Base-by-base conservation (phyloP, 2,113 vertebrate genomes). In the Syrmaticus mikado region DNA sequence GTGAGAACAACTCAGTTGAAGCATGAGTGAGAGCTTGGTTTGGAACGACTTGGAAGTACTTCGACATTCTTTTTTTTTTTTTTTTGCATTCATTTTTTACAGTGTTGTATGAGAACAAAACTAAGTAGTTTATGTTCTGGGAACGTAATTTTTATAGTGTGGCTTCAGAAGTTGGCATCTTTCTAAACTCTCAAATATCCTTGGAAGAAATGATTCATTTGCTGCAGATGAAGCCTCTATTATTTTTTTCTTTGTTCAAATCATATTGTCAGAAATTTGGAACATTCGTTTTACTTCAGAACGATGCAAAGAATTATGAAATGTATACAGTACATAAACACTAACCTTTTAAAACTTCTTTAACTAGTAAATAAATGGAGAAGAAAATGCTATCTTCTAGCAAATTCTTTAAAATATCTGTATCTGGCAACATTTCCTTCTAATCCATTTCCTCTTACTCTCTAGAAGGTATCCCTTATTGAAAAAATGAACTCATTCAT, bases 21-120 rank as follows among this genome's bases (percentile, higher is more conserved):
- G 25, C 19, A 50, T 24, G 65, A 81, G 64, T 36, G 30, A 89
- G 11, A 80, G 7, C 30, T 61, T 61, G 5, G 10, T 20, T 85
- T 83, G 25, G 28, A 84, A 45, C 28, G 43, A 15, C 21, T 17
- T 93, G 65, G 57, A 68, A 76, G 18, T 0, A 0, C 34, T 86
- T 22, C 57, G 66, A 84, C 20, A 11, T 48, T 75, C 21, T 7
- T 6, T 9, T 61, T 78, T 87, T 78, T 55, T 10, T 8, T 79
- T 13, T 78, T 55, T 10, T 8, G 10, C 43, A 24, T 91, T 92
- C 86, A 21, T 11, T 74, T 70, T 84, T 61, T 36, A 24, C 0
- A 0, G 8, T 46, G 3, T 11, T 11, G 0, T 27, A n/a, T 21
- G 43, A 92, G 78, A 64, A 25, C 14, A 53, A 55, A 19, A 52